A percentile compares a stretch with the other conserved stretches of the same genome.
These are phyloP conservation scores for Diplosoma virens DNA, from an alignment of 23 tunicate genomes.

Conservation along the genomic window DNA sequence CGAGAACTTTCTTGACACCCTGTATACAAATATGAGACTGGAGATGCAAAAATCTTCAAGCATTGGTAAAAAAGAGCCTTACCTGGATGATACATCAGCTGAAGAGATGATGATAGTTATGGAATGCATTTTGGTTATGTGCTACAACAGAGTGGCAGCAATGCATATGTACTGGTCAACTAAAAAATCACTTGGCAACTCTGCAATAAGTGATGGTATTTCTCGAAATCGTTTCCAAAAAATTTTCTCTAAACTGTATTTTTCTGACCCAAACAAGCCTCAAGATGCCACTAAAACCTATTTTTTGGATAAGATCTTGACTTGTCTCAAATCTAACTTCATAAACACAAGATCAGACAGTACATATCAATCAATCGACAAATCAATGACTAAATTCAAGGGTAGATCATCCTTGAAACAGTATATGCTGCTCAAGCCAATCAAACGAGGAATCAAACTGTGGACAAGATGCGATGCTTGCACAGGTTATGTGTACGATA, in stretches of 20 bases:
- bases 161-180: background rate
- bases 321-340: constrained; percentile 2
- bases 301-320: background rate
- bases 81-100: no score
- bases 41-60: no score
- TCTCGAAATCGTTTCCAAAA: constrained; percentile 4
- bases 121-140: no score
- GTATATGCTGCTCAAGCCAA: constrained; percentile 4
- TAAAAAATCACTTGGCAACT: background rate
- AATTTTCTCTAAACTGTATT: background rate
- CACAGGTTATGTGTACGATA: background rate
- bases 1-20: no score
- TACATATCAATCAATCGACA: constrained; percentile 4
- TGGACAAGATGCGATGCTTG: constrained; percentile 13
- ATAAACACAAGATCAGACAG: constrained; percentile 1
- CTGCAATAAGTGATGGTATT: constrained; percentile 1
- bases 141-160: background rate
- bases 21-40: no score
- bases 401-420: constrained; percentile 1
- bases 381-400: constrained; percentile 15
- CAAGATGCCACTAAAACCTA: background rate
- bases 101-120: no score
- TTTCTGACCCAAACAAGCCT: background rate
- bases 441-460: constrained; percentile 12
- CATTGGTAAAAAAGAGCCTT: no score